phyloP scores from a whole-genome alignment of 92 coral and sea anemone genomes.

The Paragorgia papillata region DNA sequence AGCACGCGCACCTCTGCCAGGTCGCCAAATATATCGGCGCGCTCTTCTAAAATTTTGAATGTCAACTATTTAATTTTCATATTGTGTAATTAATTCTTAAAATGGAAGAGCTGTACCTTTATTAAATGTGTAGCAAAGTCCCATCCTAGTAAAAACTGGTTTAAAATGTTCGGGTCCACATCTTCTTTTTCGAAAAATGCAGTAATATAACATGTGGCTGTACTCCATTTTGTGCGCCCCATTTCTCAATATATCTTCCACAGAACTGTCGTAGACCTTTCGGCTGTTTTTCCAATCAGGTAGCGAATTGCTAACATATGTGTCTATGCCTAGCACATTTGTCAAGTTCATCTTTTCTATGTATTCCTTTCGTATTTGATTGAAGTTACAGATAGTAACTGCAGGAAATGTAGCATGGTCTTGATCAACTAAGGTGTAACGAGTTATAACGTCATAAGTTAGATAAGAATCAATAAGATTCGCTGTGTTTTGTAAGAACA shows the following conservation, averaged over 20 bases:
- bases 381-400: slow-evolving; percentile 68
- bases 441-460: slow-evolving; percentile 48
- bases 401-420: slow-evolving; percentile 56
- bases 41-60: too few relatives aligned
- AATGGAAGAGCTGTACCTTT: too few relatives aligned
- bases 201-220: slow-evolving; percentile 22
- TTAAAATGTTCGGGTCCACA: slow-evolving; percentile 51
- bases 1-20: too few relatives aligned
- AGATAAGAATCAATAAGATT: slow-evolving; percentile 35
- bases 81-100: too few relatives aligned
- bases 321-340: neutral
- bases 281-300: slow-evolving; percentile 11
- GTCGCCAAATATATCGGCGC: too few relatives aligned
- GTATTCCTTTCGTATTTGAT: slow-evolving; percentile 40
- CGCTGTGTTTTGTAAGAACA: slow-evolving; percentile 29
- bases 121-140: slow-evolving; percentile 63
- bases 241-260: neutral
- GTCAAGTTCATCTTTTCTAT: neutral
- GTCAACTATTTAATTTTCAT: too few relatives aligned
- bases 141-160: slow-evolving; percentile 52
- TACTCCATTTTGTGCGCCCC: slow-evolving; percentile 45
- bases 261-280: neutral
- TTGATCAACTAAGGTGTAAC: slow-evolving; percentile 39
- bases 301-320: neutral
- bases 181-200: slow-evolving; percentile 41